A percentile compares a stretch with the other conserved stretches of the same genome.
Conservation (phyloP, 2,888 invertebrate species). For the Ochlodes sylvanus region DNA sequence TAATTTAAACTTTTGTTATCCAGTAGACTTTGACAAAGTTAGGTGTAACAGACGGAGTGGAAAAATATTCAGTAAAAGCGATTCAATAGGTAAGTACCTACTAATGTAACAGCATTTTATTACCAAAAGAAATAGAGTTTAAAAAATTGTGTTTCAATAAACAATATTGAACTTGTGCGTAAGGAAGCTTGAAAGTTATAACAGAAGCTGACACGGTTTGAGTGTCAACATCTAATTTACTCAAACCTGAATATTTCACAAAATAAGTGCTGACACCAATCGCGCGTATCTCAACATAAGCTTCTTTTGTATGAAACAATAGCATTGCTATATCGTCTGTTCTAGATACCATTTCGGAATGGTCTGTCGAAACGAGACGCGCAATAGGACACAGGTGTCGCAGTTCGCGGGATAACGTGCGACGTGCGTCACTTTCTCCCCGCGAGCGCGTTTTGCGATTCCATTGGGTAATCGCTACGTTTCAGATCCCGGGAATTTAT, state of each 20-base stretch:
- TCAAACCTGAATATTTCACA: neutral
- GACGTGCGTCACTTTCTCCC: constrained; percentile 56
- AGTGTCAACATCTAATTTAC: no score
- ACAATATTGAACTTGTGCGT: no score
- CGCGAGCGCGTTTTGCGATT: constrained; percentile 39
- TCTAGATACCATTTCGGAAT: constrained; percentile 16
- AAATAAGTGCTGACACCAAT: neutral
- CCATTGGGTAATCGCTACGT: constrained; percentile 52
- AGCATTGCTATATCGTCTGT: constrained; percentile 9
- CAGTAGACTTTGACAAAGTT: no score
- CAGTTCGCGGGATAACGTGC: constrained; percentile 51
- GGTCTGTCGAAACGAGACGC: constrained; percentile 17
- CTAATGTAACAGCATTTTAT: no score
- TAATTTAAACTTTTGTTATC: no score
- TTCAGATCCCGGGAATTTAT: constrained; percentile 49
- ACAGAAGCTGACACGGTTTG: no score
- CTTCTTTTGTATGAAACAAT: constrained; percentile 22
- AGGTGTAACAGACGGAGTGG: no score
- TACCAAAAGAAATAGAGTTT: no score
- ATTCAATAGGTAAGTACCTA: no score
- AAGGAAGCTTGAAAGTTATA: no score
- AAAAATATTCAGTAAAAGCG: no score
- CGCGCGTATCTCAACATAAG: constrained; percentile 11
- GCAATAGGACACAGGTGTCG: constrained; percentile 54
- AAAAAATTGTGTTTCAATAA: no score